phyloP scores from a whole-genome alignment of 1,140 invertebrate genomes.

The Zophobas atratus region DNA sequence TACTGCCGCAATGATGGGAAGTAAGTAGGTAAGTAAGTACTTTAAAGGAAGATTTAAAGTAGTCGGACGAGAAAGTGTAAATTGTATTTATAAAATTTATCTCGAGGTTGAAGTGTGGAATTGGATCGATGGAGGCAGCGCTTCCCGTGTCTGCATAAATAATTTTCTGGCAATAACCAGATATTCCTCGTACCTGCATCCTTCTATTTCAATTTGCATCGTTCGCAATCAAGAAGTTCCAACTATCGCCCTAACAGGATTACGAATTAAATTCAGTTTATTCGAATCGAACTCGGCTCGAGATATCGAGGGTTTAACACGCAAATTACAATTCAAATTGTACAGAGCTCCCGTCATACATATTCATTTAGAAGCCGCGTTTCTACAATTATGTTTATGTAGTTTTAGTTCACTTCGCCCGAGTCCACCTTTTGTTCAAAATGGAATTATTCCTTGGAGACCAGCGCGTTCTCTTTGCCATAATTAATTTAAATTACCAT shows the following conservation, averaged over 20 bases:
- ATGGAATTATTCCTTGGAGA: slow-evolving; percentile 43
- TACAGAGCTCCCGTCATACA: slow-evolving; percentile 28
- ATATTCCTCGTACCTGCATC: neutral
- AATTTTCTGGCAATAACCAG: slow-evolving; percentile 17
- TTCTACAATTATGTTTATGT: slow-evolving; percentile 46
- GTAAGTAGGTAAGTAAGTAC: no score
- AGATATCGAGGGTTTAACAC: slow-evolving; percentile 34
- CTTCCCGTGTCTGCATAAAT: slow-evolving; percentile 4
- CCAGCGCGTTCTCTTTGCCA: slow-evolving; percentile 32
- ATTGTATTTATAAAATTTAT: neutral
- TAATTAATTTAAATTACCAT: slow-evolving; percentile 43
- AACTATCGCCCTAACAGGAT: slow-evolving; percentile 37
- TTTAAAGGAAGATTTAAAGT: no score
- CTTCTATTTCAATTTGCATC: neutral
- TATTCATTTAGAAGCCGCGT: slow-evolving; percentile 43
- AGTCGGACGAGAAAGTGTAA: neutral
- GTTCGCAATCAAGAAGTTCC: slow-evolving; percentile 28
- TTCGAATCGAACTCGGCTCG: slow-evolving; percentile 9
- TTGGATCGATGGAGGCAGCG: neutral
- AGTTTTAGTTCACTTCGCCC: slow-evolving; percentile 33
- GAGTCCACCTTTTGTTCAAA: slow-evolving; percentile 45
- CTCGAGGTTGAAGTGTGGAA: neutral
- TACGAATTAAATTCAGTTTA: slow-evolving; percentile 19
- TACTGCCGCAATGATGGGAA: no score
- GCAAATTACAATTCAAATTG: slow-evolving; percentile 48